Evolutionary conservation across 2,797 vertebrate genomes (phyloP).

Genomic region (Chelon labrosus): DNA sequence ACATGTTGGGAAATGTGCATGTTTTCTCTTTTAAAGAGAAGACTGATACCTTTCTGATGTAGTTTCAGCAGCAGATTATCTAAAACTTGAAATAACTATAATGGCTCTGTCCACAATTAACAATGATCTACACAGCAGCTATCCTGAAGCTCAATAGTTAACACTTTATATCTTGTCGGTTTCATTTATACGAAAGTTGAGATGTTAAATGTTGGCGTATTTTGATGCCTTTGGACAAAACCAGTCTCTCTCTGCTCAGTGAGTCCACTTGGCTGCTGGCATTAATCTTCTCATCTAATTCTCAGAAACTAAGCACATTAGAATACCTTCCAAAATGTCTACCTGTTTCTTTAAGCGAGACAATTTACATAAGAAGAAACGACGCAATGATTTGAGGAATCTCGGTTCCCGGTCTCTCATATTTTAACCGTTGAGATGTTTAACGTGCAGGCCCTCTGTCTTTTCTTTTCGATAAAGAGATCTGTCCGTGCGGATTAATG

Average conservation of each 20-base stretch:
- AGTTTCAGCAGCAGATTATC: too few species aligned
- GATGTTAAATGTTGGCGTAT: too few species aligned
- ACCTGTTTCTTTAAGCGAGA: neutral
- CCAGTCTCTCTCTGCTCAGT: too few species aligned
- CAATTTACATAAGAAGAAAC: neutral
- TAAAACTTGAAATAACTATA: too few species aligned
- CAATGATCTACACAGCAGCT: too few species aligned
- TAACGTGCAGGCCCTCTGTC: slow-evolving; percentile 8
- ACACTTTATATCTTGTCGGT: too few species aligned
- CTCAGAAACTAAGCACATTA: neutral
- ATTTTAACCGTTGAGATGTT: slow-evolving; percentile 28
- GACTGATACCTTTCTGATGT: neutral
- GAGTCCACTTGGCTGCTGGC: too few species aligned
- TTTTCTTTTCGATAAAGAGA: slow-evolving; percentile 37
- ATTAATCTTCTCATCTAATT: neutral
- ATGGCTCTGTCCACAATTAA: too few species aligned
- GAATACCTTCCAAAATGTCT: neutral
- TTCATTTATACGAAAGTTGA: too few species aligned
- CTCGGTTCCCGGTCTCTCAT: neutral
- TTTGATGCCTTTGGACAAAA: too few species aligned
- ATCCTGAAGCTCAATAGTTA: too few species aligned
- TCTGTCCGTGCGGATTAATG: slow-evolving; percentile 45
- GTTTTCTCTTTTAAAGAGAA: too few species aligned
- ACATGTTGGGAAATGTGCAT: neutral
- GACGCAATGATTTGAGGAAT: neutral